phyloP scores from a whole-genome alignment of 2,113 vertebrate species.

The Scomber japonicus region DNA sequence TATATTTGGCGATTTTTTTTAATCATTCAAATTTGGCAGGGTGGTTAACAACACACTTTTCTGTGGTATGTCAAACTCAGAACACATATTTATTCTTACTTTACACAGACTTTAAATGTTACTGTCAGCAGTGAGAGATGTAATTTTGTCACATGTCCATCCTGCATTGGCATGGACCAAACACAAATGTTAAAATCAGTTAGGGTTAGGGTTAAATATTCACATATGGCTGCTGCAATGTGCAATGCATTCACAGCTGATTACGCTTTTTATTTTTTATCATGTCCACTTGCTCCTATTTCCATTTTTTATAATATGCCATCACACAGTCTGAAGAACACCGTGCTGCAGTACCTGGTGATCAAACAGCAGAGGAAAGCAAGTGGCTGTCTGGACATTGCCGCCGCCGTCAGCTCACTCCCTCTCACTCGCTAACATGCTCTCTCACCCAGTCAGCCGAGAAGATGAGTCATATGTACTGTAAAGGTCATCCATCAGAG shows the following conservation, averaged over 20 bases:
- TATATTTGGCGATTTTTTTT: too few species aligned
- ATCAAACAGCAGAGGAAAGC: slow-evolving; percentile 20
- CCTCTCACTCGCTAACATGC: slow-evolving; percentile 20
- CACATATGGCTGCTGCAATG: background rate
- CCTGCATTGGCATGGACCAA: too few species aligned
- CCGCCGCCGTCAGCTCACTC: background rate
- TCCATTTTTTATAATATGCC: background rate
- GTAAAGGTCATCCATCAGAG: slow-evolving; percentile 74
- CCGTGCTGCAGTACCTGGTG: slow-evolving; percentile 1
- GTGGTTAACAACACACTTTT: too few species aligned
- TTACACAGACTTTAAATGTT: too few species aligned
- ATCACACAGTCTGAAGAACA: background rate
- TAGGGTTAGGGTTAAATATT: too few species aligned
- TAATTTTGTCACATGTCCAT: too few species aligned
- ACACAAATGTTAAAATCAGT: too few species aligned
- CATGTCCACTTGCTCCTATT: background rate
- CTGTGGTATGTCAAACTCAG: too few species aligned
- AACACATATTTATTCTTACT: too few species aligned
- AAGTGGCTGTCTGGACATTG: slow-evolving; percentile 13
- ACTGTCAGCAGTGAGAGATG: too few species aligned
- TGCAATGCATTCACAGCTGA: background rate
- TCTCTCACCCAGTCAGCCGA: slow-evolving; percentile 40
- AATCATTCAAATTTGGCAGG: too few species aligned
- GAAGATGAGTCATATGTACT: slow-evolving; percentile 65
- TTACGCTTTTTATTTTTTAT: background rate